Percentiles rank a stretch among this genome's conserved stretches.
Evolutionary conservation across 2,888 invertebrate genomes (phyloP).

Genomic region (Piscicola geometra): DNA sequence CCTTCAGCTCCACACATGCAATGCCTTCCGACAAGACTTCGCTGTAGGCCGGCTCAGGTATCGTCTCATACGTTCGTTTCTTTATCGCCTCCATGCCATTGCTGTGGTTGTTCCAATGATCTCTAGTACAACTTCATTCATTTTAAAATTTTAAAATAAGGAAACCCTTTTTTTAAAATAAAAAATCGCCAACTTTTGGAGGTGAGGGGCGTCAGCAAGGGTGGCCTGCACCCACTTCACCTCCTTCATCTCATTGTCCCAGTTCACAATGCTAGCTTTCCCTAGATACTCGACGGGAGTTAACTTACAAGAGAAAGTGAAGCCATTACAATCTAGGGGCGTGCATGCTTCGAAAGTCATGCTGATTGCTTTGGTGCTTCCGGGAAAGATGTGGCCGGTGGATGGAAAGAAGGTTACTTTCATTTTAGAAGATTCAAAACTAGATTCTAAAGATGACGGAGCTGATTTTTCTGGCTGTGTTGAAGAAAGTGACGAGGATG

Average conservation of each 20-base stretch:
- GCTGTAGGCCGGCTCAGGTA: no score
- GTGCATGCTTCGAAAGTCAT: conserved; percentile 59
- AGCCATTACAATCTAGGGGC: conserved; percentile 50
- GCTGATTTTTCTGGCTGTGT: neutral
- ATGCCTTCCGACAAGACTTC: no score
- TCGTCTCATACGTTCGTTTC: no score
- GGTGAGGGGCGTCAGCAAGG: neutral
- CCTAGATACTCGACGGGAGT: conserved; percentile 52
- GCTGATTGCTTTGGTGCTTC: conserved; percentile 59
- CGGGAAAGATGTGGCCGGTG: conserved; percentile 52
- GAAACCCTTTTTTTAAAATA: neutral
- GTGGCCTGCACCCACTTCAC: conserved; percentile 54
- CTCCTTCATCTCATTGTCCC: conserved; percentile 55
- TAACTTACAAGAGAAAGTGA: conserved; percentile 49
- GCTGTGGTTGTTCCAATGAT: no score
- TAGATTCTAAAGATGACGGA: neutral
- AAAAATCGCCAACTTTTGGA: neutral
- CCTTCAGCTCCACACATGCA: no score
- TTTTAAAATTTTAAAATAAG: no score
- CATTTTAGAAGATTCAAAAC: no score
- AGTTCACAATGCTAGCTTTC: conserved; percentile 50
- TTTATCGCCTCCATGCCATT: no score
- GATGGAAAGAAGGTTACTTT: conserved; percentile 57
- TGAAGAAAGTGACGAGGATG: neutral
- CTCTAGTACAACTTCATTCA: no score